A percentile compares a stretch with the other conserved stretches of the same genome.
These are phyloP conservation scores for Enteromius fasciolatus DNA, from an alignment of 2,797 vertebrate species.

Conservation along the genomic window DNA sequence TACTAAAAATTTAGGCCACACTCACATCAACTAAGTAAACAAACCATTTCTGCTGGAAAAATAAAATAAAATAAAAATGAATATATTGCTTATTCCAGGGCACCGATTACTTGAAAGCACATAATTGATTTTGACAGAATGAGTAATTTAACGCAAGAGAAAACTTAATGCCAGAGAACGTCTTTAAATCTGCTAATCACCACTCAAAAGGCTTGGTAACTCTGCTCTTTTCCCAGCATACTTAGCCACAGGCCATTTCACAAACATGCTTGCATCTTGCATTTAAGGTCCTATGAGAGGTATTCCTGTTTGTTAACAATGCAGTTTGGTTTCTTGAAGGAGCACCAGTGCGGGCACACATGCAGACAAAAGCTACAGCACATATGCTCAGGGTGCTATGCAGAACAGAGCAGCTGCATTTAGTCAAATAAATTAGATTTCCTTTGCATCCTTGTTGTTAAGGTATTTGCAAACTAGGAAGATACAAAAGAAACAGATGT, in stretches of 20 bases:
- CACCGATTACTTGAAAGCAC: slow-evolving; percentile 6
- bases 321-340: not conserved
- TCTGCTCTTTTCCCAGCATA: not conserved
- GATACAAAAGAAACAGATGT: not conserved
- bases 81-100: not conserved
- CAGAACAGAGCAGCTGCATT: slow-evolving; percentile 8
- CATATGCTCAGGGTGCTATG: not conserved
- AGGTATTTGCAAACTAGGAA: not conserved
- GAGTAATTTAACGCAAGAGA: slow-evolving; percentile 12
- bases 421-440: not conserved
- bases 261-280: not conserved
- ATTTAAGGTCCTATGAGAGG: slow-evolving; percentile 10
- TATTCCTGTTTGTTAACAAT: slow-evolving; percentile 16
- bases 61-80: too few species aligned
- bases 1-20: too few species aligned
- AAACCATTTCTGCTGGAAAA: not conserved
- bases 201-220: not conserved
- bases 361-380: not conserved
- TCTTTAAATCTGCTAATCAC: not conserved
- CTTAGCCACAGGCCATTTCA: slow-evolving; percentile 2
- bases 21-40: not conserved
- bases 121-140: slow-evolving; percentile 1
- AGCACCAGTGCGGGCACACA: not conserved
- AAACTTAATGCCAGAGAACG: slow-evolving; percentile 4
- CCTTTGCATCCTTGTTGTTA: not conserved